These are phyloP conservation scores for Cariama cristata DNA, from an alignment of 2,113 vertebrate species.

Conservation along the genomic window DNA sequence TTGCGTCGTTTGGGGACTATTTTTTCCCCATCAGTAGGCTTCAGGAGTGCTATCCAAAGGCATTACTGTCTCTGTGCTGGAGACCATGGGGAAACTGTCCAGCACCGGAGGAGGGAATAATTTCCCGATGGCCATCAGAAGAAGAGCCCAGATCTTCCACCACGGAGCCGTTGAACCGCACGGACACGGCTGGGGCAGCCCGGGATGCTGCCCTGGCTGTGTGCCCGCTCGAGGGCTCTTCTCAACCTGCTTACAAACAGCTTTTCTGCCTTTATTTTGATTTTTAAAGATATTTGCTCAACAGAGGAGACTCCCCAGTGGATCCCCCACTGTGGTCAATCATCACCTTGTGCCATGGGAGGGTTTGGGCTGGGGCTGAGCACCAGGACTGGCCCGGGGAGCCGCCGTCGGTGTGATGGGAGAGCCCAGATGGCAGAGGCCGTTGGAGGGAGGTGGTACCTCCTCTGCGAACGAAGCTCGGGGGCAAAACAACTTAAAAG, in stretches of 20 bases:
- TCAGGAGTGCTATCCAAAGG: neutral
- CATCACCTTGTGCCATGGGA: rapidly evolving
- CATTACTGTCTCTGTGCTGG: rapidly evolving
- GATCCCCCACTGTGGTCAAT: rapidly evolving
- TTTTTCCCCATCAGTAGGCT: neutral
- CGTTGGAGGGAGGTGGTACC: neutral
- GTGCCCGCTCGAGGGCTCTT: neutral
- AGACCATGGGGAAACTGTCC: neutral
- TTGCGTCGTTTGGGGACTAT: neutral
- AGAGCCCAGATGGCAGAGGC: neutral
- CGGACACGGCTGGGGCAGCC: rapidly evolving
- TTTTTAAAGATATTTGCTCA: neutral
- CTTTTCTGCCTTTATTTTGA: neutral
- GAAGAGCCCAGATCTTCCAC: neutral
- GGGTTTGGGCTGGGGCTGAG: neutral
- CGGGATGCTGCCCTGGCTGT: neutral
- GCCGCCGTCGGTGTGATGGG: rapidly evolving
- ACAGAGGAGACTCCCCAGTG: rapidly evolving
- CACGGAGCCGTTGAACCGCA: rapidly evolving
- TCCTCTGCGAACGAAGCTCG: neutral
- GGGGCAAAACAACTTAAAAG: neutral
- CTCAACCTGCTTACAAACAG: neutral
- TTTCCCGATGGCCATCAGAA: rapidly evolving
- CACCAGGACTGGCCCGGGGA: rapidly evolving
- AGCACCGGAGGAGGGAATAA: neutral